Percentiles rank a stretch among this genome's conserved stretches.
phyloP scores from a whole-genome alignment of 2,113 vertebrate species.

The Thalassarche chlororhynchos region DNA sequence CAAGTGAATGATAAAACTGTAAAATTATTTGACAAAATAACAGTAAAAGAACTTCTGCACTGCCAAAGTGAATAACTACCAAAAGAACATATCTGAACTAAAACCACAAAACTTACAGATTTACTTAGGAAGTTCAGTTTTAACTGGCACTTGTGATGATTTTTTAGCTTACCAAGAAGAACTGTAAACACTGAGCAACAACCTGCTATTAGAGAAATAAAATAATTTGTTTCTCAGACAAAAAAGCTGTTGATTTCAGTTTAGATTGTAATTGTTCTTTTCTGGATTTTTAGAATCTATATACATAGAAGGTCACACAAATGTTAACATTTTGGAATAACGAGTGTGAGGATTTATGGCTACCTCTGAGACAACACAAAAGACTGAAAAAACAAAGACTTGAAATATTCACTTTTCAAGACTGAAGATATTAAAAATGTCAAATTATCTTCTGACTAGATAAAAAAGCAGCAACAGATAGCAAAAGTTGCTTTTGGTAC shows the following conservation, averaged over 20 bases:
- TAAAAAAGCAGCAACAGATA: not conserved
- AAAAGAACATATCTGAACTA: not conserved
- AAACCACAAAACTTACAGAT: not conserved
- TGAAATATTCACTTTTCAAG: not conserved
- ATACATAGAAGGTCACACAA: not conserved
- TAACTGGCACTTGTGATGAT: not conserved
- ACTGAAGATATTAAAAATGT: not conserved
- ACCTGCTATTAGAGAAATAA: not conserved
- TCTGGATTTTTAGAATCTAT: not conserved
- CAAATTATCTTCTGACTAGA: not conserved
- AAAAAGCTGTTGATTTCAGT: not conserved
- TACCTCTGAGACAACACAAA: not conserved
- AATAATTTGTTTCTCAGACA: not conserved
- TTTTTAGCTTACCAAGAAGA: not conserved
- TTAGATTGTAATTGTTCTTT: not conserved
- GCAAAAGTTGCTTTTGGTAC: not conserved
- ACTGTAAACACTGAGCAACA: not conserved
- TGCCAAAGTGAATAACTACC: not conserved
- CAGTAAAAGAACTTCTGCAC: not conserved
- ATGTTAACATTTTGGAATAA: not conserved
- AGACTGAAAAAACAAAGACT: not conserved
- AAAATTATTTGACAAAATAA: not conserved
- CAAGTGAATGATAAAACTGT: not conserved
- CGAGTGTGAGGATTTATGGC: accelerated
- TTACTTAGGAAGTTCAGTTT: not conserved